A percentile compares a stretch with the other conserved stretches of the same genome.
Evolutionary conservation across 64 coral and sea anemone genomes (phyloP).

Genomic region (Actinia tenebrosa): DNA sequence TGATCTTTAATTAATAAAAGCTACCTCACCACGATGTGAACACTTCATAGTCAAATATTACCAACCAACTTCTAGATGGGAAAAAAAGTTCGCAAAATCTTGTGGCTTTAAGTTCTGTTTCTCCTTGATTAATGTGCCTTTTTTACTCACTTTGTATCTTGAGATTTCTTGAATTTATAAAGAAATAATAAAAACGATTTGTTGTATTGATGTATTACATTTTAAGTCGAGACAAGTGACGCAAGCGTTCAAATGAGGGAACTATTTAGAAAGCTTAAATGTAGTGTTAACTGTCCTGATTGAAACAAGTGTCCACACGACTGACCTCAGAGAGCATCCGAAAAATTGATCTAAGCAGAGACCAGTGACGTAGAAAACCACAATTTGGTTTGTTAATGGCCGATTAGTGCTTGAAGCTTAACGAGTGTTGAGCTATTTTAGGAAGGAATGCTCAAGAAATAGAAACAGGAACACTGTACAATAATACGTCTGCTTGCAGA

Average conservation of each 20-base stretch:
- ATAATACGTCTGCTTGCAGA: background rate
- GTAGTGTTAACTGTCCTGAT: background rate
- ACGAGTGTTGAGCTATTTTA: constrained; percentile 4
- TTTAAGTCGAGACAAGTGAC: background rate
- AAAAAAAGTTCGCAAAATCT: too few species aligned
- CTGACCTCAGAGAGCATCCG: background rate
- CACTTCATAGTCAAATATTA: too few species aligned
- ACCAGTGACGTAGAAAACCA: constrained; percentile 9
- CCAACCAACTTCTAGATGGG: too few species aligned
- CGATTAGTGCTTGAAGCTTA: constrained; percentile 2
- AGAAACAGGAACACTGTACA: background rate
- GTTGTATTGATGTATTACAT: background rate
- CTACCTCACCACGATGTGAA: too few species aligned
- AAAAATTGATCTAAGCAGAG: background rate
- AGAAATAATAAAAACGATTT: background rate
- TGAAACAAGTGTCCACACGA: background rate
- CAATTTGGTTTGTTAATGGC: background rate
- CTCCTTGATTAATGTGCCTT: background rate
- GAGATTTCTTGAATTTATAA: background rate
- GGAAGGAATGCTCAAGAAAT: background rate
- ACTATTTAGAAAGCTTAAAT: background rate
- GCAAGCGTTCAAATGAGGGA: background rate
- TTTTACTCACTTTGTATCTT: background rate
- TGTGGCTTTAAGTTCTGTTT: background rate
- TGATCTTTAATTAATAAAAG: background rate